A percentile compares a stretch with the other conserved stretches of the same genome.
Conservation (phyloP, 2,888 invertebrate genomes). For the Smittia sp. region DNA sequence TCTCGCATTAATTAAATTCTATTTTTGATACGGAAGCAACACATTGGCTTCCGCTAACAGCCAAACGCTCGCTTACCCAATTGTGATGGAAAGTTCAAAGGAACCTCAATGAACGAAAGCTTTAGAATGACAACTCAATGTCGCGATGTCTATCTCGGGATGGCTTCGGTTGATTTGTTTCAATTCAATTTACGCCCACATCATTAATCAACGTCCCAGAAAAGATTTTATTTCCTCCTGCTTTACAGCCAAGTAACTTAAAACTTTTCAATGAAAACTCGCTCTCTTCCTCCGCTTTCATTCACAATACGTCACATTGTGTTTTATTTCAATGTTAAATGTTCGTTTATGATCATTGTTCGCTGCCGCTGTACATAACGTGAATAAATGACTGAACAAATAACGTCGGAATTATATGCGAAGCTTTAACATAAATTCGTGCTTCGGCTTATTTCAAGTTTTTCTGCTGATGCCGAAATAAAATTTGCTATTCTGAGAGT, state of each 20-base stretch:
- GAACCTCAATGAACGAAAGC: too few species aligned
- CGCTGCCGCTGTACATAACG: background rate
- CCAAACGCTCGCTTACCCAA: too few species aligned
- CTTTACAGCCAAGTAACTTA: too few species aligned
- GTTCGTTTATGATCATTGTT: slow-evolving; percentile 8
- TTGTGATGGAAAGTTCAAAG: too few species aligned
- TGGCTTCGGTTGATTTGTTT: too few species aligned
- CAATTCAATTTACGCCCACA: too few species aligned
- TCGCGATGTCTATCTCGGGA: too few species aligned
- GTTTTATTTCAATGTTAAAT: slow-evolving; percentile 1
- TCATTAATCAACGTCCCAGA: too few species aligned
- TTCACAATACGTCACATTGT: background rate
- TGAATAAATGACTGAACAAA: background rate
- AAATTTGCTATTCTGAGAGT: background rate
- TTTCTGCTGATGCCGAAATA: background rate
- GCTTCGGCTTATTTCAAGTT: background rate
- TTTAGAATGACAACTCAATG: too few species aligned
- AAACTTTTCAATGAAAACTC: too few species aligned
- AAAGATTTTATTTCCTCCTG: too few species aligned
- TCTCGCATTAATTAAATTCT: slow-evolving; percentile 8
- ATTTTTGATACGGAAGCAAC: background rate
- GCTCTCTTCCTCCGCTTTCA: background rate
- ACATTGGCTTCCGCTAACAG: background rate
- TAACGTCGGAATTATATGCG: slow-evolving; percentile 3
- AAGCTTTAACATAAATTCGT: background rate